Evolutionary conservation across 23 tunicate genomes (phyloP), one percentile per base, ranked within the genome.

Genomic region (Halocynthia roretzi): DNA sequence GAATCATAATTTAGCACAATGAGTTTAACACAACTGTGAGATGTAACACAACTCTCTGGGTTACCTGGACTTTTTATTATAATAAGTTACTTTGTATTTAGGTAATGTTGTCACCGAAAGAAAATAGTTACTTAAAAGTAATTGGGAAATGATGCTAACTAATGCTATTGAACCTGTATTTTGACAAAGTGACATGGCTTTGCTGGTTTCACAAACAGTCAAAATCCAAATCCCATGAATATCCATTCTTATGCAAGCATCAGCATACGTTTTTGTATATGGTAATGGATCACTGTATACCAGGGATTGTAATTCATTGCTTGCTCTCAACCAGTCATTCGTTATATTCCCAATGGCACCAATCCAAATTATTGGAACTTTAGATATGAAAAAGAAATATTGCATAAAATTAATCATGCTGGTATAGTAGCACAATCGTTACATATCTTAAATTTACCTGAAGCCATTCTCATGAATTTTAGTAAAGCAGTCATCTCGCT

Each of bases 361-460:
- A 6, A 54, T 0, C 78, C 78, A 74, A 7, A 74, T 74, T 50
- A 53, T 50, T 54, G 55, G 64, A 14, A 74, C 78, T 74, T 62
- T 14, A 54, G 31, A 44, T 19, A 50, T 48, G 51, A 44, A 10
- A 17, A 48, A 50, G 18, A 18, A 60, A 18, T 15, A 18, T 60
- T 1, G 18, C 17, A 60, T n/a, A 18, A 60, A 60, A 15, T n/a
- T 15, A 60, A 60, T 18, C 64, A 18, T 18, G 17, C 18, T 60
- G 64, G 17, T 15, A 60, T 60, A 15, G 4, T 60, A 60, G 17
- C 17, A 31, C 44, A 31, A 31, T 31, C 44, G 4, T 15, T 60
- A 18, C 17, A 60, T 60, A 15, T 60, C 4, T 15, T 67, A 11
- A n/a, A 70, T 54, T 70, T 54, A 74, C 78, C 56, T 8, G 10